Percentiles rank a stretch among this genome's conserved stretches.
These are phyloP conservation scores for Epinephelus coioides DNA, from an alignment of 2,797 vertebrate species.

Conservation along the genomic window DNA sequence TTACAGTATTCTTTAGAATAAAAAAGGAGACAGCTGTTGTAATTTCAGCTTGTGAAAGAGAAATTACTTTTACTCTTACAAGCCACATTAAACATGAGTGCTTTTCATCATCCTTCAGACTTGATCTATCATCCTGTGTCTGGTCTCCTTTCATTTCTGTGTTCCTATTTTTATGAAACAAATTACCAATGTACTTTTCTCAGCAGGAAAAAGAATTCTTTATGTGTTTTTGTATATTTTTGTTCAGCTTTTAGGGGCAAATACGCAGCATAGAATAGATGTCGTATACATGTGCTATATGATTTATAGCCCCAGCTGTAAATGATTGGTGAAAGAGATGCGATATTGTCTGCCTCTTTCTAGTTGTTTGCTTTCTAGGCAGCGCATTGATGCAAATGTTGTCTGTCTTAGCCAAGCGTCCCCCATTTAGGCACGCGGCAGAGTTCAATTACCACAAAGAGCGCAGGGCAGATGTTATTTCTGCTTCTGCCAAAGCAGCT, in stretches of 20 bases:
- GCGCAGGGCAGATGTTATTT: constrained; percentile 60
- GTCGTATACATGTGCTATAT: constrained; percentile 2
- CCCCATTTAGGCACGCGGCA: constrained; percentile 57
- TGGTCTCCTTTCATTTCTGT: constrained; percentile 7
- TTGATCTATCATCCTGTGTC: constrained; percentile 18
- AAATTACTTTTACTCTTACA: constrained; percentile 26
- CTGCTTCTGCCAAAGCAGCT: constrained; percentile 61
- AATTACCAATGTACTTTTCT: constrained; percentile 1
- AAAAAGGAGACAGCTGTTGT: constrained; percentile 14
- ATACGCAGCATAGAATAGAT: constrained; percentile 10
- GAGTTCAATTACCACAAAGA: constrained; percentile 77
- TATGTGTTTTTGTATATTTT: constrained; percentile 5
- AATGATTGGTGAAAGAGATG: constrained; percentile 32
- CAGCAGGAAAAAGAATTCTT: neutral
- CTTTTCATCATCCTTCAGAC: constrained; percentile 45
- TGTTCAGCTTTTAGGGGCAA: constrained; percentile 27
- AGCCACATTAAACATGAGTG: constrained; percentile 28
- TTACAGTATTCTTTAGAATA: constrained; percentile 3
- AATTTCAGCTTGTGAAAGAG: constrained; percentile 24
- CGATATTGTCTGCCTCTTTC: constrained; percentile 32
- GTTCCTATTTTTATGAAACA: constrained; percentile 35
- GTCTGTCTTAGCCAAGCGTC: constrained; percentile 48
- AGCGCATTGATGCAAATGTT: constrained; percentile 54
- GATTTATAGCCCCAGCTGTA: constrained; percentile 24
- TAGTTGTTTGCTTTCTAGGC: constrained; percentile 48